Evolutionary conservation across 1,140 invertebrate species (phyloP).

Genomic region (Mycetomoellerius zeteki): DNA sequence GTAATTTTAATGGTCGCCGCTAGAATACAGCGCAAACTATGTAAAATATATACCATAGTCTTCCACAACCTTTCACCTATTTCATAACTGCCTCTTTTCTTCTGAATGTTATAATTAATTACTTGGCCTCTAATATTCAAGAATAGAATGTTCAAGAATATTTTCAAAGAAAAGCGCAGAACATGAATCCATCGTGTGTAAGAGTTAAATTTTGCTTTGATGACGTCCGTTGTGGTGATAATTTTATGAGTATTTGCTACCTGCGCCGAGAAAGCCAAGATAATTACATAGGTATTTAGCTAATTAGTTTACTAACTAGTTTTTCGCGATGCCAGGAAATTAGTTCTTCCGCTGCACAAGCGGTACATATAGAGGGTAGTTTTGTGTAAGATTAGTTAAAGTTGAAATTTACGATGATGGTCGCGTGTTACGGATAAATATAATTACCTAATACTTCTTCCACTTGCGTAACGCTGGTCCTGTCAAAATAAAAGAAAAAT

Average conservation of each 20-base stretch:
- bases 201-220: neutral
- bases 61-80: no score
- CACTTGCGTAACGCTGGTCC: neutral
- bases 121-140: no score
- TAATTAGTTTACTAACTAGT: slow-evolving; percentile 54
- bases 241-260: slow-evolving; percentile 6
- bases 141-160: no score
- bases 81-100: no score
- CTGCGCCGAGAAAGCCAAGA: neutral
- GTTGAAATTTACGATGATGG: neutral
- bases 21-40: no score
- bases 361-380: neutral
- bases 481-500: slow-evolving; percentile 1
- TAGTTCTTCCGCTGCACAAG: neutral
- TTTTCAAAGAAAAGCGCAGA: no score
- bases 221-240: neutral
- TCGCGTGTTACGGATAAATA: slow-evolving; percentile 20
- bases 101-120: no score
- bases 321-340: slow-evolving; percentile 18
- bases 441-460: neutral
- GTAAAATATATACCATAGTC: no score
- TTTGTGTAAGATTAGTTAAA: slow-evolving; percentile 27
- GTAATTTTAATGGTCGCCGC: no score
- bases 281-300: slow-evolving; percentile 43
- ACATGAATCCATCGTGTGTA: no score